phyloP scores from a whole-genome alignment of 2,113 vertebrate genomes.

The Zapus hudsonius region DNA sequence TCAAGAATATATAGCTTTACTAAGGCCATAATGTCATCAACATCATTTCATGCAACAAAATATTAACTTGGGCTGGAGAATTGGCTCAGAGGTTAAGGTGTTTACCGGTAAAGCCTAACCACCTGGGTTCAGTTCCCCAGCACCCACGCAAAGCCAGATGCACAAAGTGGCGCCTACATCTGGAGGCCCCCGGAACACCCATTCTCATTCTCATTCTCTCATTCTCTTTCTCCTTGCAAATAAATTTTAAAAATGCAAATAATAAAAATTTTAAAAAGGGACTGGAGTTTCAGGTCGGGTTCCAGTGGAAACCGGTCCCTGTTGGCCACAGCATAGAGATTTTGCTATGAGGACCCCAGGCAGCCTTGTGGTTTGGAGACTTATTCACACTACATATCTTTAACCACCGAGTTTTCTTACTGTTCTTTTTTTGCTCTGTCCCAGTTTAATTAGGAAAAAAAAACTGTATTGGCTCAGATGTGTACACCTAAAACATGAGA shows the following conservation, averaged over 20 bases:
- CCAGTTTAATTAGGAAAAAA: background rate
- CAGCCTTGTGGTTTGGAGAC: background rate
- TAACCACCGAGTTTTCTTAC: accelerated
- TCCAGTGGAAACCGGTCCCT: background rate
- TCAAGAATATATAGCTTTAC: accelerated
- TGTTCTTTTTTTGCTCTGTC: too few species aligned
- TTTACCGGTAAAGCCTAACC: accelerated
- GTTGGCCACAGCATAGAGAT: too few species aligned
- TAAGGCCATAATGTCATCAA: too few species aligned
- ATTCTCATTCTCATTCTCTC: background rate
- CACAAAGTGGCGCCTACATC: too few species aligned
- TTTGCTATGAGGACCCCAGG: background rate
- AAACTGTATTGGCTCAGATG: background rate
- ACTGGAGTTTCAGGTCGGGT: accelerated
- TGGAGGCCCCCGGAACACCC: too few species aligned
- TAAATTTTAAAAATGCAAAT: too few species aligned
- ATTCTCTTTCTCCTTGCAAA: too few species aligned
- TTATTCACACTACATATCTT: background rate
- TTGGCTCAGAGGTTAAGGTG: too few species aligned
- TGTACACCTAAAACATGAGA: background rate
- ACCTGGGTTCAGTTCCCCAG: too few species aligned
- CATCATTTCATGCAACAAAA: background rate
- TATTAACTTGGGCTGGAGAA: too few species aligned
- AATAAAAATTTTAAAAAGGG: too few species aligned
- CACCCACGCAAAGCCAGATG: too few species aligned